phyloP scores from a whole-genome alignment of 2,888 invertebrate species.

The Steinernema carpocapsae region DNA sequence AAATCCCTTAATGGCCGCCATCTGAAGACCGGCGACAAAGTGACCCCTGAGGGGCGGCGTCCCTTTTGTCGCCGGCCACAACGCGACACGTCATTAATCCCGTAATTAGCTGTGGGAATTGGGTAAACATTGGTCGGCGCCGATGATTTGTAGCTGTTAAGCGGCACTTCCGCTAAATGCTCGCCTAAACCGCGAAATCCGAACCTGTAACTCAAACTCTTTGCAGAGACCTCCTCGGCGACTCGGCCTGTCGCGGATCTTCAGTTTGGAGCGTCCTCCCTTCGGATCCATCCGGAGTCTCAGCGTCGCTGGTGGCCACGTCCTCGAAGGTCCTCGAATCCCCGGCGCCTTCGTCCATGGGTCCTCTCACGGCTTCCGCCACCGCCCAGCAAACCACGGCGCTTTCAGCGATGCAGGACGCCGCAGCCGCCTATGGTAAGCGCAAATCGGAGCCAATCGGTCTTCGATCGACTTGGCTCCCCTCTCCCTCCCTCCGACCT shows the following conservation, averaged over 20 bases:
- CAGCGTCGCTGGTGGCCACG: not conserved
- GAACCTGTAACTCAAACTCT: not conserved
- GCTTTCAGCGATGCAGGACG: conserved; percentile 29
- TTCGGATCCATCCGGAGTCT: not conserved
- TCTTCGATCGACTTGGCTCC: not conserved
- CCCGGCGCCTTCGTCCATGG: not conserved
- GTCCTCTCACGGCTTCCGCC: conserved; percentile 22
- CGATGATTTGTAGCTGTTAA: conserved; percentile 22
- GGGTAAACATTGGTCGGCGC: conserved; percentile 21
- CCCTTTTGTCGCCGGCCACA: conserved; percentile 6
- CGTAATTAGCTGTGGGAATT: conserved; percentile 28
- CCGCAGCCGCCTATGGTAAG: conserved; percentile 25
- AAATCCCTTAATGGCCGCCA: conserved; percentile 26
- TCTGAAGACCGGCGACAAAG: not conserved
- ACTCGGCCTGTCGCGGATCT: not conserved
- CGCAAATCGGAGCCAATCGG: conserved; percentile 32
- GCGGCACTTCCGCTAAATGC: not conserved
- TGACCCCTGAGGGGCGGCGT: conserved; percentile 27
- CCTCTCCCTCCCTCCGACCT: not conserved
- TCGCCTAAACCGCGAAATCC: not conserved
- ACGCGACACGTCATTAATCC: conserved; percentile 27
- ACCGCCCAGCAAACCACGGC: conserved; percentile 17
- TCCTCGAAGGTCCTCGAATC: not conserved
- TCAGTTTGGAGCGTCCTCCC: conserved; percentile 28
- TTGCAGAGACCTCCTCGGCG: conserved; percentile 10